Evolutionary conservation across 2,113 vertebrate genomes (phyloP).

Genomic region (Salvelinus alpinus): DNA sequence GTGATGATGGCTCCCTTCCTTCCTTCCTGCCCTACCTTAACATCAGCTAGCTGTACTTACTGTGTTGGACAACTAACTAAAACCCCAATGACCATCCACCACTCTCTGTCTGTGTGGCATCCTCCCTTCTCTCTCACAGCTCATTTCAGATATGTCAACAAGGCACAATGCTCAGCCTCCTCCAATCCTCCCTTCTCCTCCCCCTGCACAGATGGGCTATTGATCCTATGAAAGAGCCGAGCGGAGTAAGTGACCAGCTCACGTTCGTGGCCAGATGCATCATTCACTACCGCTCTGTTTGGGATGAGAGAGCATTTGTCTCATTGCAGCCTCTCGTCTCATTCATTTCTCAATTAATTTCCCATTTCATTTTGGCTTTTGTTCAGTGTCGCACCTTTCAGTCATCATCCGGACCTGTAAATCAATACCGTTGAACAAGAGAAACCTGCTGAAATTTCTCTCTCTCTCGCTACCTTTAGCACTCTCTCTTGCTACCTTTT

Average conservation of each 20-base stretch:
- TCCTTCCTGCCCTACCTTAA: constrained; percentile 64
- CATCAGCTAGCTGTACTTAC: constrained; percentile 51
- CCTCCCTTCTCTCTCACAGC: constrained; percentile 36
- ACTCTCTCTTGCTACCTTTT: neutral
- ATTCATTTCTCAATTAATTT: neutral
- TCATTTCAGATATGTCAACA: constrained; percentile 60
- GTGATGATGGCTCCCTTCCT: constrained; percentile 56
- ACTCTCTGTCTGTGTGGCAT: constrained; percentile 45
- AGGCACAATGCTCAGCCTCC: constrained; percentile 29
- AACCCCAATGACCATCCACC: constrained; percentile 55
- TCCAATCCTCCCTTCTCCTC: constrained; percentile 25
- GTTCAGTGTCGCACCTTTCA: neutral
- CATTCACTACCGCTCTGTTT: constrained; percentile 15
- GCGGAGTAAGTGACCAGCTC: constrained; percentile 49
- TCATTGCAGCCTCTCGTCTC: constrained; percentile 3
- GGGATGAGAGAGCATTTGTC: constrained; percentile 38
- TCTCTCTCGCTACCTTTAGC: neutral
- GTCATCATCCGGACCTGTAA: neutral
- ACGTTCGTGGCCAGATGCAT: constrained; percentile 46
- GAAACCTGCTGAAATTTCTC: neutral
- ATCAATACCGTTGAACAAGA: neutral
- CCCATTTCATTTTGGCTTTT: neutral
- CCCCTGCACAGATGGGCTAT: constrained; percentile 42
- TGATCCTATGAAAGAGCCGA: constrained; percentile 42
- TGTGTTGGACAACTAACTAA: constrained; percentile 52